Evolutionary conservation across 2,888 invertebrate genomes (phyloP), one percentile per base, ranked within the genome.

Genomic region (Leptura quadrifasciata): DNA sequence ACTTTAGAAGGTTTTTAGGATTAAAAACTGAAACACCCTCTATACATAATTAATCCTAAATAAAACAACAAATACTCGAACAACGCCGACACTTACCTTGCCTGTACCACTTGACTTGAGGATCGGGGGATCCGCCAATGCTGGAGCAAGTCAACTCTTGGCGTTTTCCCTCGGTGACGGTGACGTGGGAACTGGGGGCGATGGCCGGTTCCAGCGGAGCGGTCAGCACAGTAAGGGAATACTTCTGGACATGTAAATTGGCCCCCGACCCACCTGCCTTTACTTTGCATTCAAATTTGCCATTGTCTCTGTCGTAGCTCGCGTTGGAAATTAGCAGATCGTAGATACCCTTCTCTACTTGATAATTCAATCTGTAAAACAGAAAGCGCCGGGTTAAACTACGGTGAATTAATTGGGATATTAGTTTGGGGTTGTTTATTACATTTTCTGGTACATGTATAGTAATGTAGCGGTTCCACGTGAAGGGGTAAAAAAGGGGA

Each of bases 241-340:
- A 94, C 77, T 93, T 93, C 89, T 97, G 96, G 81, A 95, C 94
- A 90, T 96, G 96, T 83, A 96, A 91, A 88, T 95, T 95, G 78
- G 93, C 92, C 58, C 96, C 96, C 27, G 95, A 95, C 81, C 95
- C 96, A 84, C 92, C 94, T 78, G 93, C 96, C 91, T 94, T 96
- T 86, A 95, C 94, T 85, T 94, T 94, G 90, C 97, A 98, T 90
- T 96, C 97, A 91, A 97, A 98, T 85, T 94, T 93, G 71, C 97
- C 97, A 89, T 97, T 97, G 91, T 97, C 97, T 20, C 95, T 92
- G 87, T 94, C 96, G 90, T 97, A 98, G 68, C 96, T 95, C 64
- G 97, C 96, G 88, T 96, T 96, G 80, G 94, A 93, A 85, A 98
- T 97, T 89, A 95, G 92, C 85, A 98, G 91, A 90, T 98, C 97